Evolutionary conservation across 1,140 invertebrate species (phyloP), one percentile per base, ranked within the genome.

Genomic region (Sipha flava): DNA sequence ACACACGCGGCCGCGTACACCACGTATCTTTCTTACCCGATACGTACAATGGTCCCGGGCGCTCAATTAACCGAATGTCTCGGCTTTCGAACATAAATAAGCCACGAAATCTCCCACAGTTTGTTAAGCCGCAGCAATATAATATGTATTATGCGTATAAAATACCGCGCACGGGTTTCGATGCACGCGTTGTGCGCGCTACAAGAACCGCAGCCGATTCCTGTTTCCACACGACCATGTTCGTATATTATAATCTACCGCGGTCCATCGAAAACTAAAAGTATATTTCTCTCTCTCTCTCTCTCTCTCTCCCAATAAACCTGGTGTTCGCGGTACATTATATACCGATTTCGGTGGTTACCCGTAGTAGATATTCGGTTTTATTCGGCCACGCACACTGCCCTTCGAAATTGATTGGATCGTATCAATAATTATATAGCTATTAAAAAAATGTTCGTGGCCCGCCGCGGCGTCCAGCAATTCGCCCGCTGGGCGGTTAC

Each of bases 31-130:
- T n/a, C n/a, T n/a, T n/a, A n/a, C n/a, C n/a, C n/a, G n/a, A n/a
- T n/a, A n/a, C n/a, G 2, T 43, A 40, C 62, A 66, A 70, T 47
- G 7, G 66, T 14, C 64, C 26, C 12, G 3, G n/a, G 70, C 21
- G 52, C 73, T 77, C 49, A 77, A 77, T 77, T 77, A 77, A 77
- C 73, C 73, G 10, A 77, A 3, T 43, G 73, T 57, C 52, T 64
- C 9, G 52, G 47, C 26, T 52, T 52, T 29, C 2, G 2, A 5
- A 73, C 31, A 73, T 49, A 49, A 34, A 73, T 49, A 73, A 66
- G 5, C 37, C 12, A 66, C 62, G 5, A 66, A 66, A 66, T 66
- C 62, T 66, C 26, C 34, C 29, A 73, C n/a, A 73, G 29, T 2
- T 70, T 40, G 3, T 43, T 26, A 43, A 26, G 14, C 26, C 16